phyloP scores from a whole-genome alignment of 2,113 vertebrate species.

The Syngnathoides biaculeatus region DNA sequence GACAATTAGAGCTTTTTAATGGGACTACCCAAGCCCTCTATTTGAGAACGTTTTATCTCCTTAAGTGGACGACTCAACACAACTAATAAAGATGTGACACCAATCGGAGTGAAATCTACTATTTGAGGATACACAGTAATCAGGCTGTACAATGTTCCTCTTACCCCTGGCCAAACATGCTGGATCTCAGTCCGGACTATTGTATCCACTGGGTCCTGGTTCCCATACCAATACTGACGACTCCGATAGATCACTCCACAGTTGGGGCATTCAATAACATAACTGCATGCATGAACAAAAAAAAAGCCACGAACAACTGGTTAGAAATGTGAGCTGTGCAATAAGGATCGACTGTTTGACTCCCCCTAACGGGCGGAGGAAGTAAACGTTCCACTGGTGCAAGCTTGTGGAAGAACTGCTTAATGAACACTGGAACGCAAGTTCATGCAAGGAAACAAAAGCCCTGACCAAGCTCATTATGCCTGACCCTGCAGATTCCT shows the following conservation, averaged over 20 bases:
- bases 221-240: slow-evolving; percentile 98
- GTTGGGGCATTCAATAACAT: slow-evolving; percentile 94
- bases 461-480: background rate
- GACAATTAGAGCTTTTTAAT: background rate
- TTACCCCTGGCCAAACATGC: slow-evolving; percentile 96
- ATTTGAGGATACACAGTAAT: background rate
- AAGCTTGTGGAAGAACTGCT: background rate
- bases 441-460: slow-evolving; percentile 29
- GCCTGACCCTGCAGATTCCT: slow-evolving; percentile 1
- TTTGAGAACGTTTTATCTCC: too few relatives aligned
- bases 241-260: slow-evolving; percentile 97
- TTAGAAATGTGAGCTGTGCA: background rate
- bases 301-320: background rate
- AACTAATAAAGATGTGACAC: background rate
- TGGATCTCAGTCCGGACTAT: slow-evolving; percentile 97
- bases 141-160: slow-evolving; percentile 18
- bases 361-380: background rate
- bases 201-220: slow-evolving; percentile 97
- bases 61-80: too few relatives aligned
- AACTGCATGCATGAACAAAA: slow-evolving; percentile 68
- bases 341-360: background rate
- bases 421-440: slow-evolving; percentile 16
- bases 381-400: background rate
- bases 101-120: background rate
- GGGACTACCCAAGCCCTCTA: background rate